Conservation (phyloP, 2,113 vertebrate genomes). For the Zosterops japonicus region DNA sequence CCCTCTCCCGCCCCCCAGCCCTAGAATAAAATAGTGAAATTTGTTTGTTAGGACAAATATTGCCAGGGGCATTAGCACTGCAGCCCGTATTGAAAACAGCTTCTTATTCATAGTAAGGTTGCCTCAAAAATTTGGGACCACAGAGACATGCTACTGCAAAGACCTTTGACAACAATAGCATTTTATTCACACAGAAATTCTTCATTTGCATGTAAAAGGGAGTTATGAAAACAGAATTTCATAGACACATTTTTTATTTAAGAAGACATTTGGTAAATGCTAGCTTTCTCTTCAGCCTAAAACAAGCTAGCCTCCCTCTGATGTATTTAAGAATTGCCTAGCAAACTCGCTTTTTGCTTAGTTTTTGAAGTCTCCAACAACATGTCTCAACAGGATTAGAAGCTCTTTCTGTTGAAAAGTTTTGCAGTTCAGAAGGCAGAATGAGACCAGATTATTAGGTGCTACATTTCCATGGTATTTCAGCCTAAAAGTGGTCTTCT, state of each 20-base stretch:
- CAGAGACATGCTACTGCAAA: background rate
- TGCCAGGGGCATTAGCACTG: background rate
- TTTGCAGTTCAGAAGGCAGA: background rate
- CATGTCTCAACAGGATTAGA: background rate
- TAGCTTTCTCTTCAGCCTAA: background rate
- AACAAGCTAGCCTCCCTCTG: background rate
- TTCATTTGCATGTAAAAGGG: conserved; percentile 13
- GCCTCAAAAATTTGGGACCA: background rate
- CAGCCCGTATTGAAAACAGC: background rate
- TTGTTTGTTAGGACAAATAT: background rate
- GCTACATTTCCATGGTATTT: background rate
- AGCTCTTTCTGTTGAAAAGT: background rate
- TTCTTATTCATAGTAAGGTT: background rate
- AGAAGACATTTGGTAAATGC: background rate
- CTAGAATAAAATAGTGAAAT: background rate
- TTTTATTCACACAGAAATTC: background rate
- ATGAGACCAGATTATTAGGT: background rate
- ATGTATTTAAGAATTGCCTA: background rate
- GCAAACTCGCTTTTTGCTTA: background rate
- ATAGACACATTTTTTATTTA: background rate
- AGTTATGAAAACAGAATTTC: background rate
- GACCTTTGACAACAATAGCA: background rate
- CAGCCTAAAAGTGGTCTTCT: background rate
- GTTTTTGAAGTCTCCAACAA: background rate
- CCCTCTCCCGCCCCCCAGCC: background rate